Evolutionary conservation across 2,113 vertebrate species (phyloP).

Genomic region (Scopus umbretta): DNA sequence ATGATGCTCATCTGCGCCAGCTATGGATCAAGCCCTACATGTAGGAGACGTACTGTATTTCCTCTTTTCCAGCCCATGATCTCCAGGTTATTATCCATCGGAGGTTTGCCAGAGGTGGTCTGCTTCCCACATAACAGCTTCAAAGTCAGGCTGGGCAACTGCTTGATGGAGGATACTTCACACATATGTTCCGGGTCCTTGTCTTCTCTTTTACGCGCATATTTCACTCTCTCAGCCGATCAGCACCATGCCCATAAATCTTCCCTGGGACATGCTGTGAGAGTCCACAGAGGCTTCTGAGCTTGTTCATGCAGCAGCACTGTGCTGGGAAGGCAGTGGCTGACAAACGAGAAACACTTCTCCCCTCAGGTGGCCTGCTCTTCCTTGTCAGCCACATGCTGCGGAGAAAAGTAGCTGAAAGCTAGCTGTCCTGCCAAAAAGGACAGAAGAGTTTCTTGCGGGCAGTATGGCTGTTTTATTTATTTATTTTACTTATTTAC

Average conservation of each 20-base stretch:
- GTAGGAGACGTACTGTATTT: not conserved
- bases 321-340: not conserved
- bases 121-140: not conserved
- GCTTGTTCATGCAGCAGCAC: not conserved
- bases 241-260: not conserved
- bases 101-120: not conserved
- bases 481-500: constrained; percentile 48
- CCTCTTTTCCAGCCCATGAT: not conserved
- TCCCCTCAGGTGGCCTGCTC: constrained; percentile 17
- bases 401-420: not conserved
- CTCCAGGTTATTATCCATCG: not conserved
- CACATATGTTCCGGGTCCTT: not conserved
- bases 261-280: rapidly evolving
- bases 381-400: not conserved
- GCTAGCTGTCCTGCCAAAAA: constrained; percentile 26
- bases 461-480: not conserved
- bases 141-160: not conserved
- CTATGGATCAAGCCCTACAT: not conserved
- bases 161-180: not conserved
- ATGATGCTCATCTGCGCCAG: not conserved
- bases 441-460: not conserved
- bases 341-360: constrained; percentile 28
- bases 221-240: not conserved
- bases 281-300: not conserved
- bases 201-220: not conserved